Evolutionary conservation across 2,113 vertebrate species (phyloP).

Genomic region (Gobio gobio): DNA sequence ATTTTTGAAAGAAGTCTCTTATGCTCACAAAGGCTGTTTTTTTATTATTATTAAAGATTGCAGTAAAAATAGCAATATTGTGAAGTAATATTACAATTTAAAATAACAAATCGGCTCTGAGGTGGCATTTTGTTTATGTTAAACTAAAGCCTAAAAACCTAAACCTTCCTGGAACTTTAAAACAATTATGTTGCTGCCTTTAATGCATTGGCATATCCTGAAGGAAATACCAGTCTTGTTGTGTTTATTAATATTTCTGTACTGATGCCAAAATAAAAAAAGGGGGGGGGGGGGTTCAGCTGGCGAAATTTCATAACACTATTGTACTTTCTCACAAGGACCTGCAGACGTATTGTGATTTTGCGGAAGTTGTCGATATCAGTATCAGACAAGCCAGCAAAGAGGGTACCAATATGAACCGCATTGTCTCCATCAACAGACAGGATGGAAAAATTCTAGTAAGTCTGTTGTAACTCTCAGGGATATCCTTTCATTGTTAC

Average conservation of each 20-base stretch:
- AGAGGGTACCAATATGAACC: constrained; percentile 87
- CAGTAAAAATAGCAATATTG: neutral
- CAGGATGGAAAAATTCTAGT: constrained; percentile 92
- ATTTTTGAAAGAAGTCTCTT: neutral
- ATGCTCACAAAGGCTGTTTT: neutral
- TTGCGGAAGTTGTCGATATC: constrained; percentile 94
- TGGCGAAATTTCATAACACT: neutral
- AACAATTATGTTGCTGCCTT: neutral
- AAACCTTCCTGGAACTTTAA: neutral
- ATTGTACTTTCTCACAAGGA: constrained; percentile 73
- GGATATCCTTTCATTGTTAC: constrained; percentile 24
- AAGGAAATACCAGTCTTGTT: constrained; percentile 11
- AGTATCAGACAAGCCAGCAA: constrained; percentile 93
- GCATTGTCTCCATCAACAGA: constrained; percentile 92
- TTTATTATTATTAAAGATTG: neutral
- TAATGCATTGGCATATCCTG: neutral
- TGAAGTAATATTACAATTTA: neutral
- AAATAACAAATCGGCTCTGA: neutral
- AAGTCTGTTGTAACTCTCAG: constrained; percentile 50
- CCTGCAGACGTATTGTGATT: constrained; percentile 93
- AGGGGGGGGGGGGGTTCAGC: neutral
- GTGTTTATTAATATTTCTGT: constrained; percentile 16
- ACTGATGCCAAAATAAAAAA: neutral
- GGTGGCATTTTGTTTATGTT: neutral
- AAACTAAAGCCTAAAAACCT: neutral